Conservation (phyloP, 2,888 invertebrate genomes). For the Lasioglossum leucozonium region DNA sequence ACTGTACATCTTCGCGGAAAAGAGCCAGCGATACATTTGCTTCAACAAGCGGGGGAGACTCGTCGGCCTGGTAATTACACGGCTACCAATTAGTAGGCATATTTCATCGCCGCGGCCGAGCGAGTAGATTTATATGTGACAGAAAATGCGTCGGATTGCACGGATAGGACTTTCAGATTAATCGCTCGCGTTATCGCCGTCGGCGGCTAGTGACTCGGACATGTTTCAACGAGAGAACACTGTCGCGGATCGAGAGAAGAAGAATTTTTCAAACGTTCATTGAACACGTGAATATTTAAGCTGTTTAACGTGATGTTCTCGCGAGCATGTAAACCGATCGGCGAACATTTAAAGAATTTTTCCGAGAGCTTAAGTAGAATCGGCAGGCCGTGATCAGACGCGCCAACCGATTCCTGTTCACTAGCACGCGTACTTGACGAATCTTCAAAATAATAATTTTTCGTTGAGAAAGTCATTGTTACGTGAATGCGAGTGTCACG, state of each 20-base stretch:
- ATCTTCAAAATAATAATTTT: neutral
- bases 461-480: neutral
- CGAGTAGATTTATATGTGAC: conserved; percentile 51
- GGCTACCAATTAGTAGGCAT: conserved; percentile 62
- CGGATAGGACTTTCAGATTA: conserved; percentile 45
- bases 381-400: neutral
- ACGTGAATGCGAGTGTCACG: too few relatives aligned
- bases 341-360: neutral
- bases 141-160: conserved; percentile 37
- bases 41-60: conserved; percentile 90
- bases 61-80: conserved; percentile 87
- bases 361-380: neutral
- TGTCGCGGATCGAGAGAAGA: too few relatives aligned
- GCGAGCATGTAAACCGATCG: neutral
- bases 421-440: neutral
- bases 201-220: neutral
- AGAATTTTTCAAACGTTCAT: neutral
- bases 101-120: conserved; percentile 44
- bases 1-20: conserved; percentile 89
- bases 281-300: neutral
- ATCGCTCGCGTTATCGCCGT: conserved; percentile 34
- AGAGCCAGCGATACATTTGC: conserved; percentile 90
- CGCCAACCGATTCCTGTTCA: neutral
- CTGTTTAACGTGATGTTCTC: neutral
- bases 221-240: neutral